Conservation (phyloP, 2,113 vertebrate genomes). For the Planiliza haematocheilus region DNA sequence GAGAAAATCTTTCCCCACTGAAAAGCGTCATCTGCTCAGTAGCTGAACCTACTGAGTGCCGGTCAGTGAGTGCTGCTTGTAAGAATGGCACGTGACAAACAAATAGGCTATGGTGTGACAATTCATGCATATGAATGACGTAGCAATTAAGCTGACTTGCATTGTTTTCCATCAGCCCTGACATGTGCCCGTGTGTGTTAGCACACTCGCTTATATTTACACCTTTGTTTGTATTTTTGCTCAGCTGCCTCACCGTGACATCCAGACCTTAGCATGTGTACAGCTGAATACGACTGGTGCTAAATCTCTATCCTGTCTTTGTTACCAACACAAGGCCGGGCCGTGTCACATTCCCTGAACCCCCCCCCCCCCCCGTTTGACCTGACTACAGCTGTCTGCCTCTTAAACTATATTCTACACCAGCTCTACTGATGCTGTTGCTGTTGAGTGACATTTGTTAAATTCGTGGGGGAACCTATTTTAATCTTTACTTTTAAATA, state of each 20-base stretch:
- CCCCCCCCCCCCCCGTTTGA: conserved; percentile 40
- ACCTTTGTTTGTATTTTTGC: conserved; percentile 57
- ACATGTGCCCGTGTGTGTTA: no score
- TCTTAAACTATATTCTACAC: conserved; percentile 48
- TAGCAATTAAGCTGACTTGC: conserved; percentile 30
- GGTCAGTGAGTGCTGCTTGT: conserved; percentile 12
- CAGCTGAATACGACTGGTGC: conserved; percentile 53
- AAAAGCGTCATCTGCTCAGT: conserved; percentile 16
- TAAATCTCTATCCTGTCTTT: conserved; percentile 34
- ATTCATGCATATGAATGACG: conserved; percentile 31
- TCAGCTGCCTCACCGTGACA: conserved; percentile 36
- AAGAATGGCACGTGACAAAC: background rate
- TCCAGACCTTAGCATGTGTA: conserved; percentile 33
- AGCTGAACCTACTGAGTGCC: conserved; percentile 2
- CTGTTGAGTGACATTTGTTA: background rate
- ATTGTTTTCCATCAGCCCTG: conserved; percentile 31
- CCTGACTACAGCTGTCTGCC: conserved; percentile 70
- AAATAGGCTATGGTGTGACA: background rate
- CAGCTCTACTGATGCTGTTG: background rate
- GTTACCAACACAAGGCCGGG: conserved; percentile 27
- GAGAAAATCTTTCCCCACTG: conserved; percentile 1
- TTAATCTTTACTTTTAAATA: background rate
- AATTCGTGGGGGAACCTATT: conserved; percentile 6
- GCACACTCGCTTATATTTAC: no score
- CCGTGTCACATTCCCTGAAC: conserved; percentile 54